Evolutionary conservation across 2,888 invertebrate genomes (phyloP), one percentile per base, ranked within the genome.

Genomic region (Oasisia sp.): DNA sequence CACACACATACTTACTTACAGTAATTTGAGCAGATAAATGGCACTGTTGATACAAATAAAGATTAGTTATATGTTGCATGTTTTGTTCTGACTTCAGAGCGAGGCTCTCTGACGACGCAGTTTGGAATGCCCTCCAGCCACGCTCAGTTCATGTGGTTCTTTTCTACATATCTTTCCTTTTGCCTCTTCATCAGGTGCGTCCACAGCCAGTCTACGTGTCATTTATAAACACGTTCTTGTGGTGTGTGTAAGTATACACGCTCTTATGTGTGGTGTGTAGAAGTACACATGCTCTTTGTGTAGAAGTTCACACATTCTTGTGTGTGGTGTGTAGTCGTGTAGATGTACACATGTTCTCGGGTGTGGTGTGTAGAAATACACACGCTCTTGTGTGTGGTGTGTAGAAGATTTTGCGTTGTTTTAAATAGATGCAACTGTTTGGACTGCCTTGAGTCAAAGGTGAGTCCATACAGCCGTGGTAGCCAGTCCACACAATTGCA

Each of bases 71-170:
- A 27, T 74, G 3, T 27, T 92, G 38, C 32, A 44, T 91, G 32
- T 19, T 38, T 89, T 58, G 56, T 11, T 94, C 91, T 91, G 90
- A 91, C 94, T 94, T 93, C 95, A 95, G 95, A 94, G 92, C 96
- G 95, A 92, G 94, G 95, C 92, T 98, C 98, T 14, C 93, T 96
- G 90, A 96, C 94, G 93, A 95, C 96, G 91, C 96, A 96, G 93
- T 97, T 96, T 95, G 97, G 97, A 74, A 98, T 98, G 98, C 99
- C 98, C 92, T 98, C 98, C 58, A 98, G 98, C 93, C 99, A 99
- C 97, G 97, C 98, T 94, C 98, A 98, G 97, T 98, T 98, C 96
- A 98, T 98, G 97, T 98, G 98, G 98, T 99, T 98, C 96, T 98
- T 98, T 96, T 97, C 98, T 94, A 97, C 97, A 92, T 99, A 98